These are phyloP conservation scores for Orgyia antiqua DNA, from an alignment of 2,888 invertebrate genomes.

Conservation along the genomic window DNA sequence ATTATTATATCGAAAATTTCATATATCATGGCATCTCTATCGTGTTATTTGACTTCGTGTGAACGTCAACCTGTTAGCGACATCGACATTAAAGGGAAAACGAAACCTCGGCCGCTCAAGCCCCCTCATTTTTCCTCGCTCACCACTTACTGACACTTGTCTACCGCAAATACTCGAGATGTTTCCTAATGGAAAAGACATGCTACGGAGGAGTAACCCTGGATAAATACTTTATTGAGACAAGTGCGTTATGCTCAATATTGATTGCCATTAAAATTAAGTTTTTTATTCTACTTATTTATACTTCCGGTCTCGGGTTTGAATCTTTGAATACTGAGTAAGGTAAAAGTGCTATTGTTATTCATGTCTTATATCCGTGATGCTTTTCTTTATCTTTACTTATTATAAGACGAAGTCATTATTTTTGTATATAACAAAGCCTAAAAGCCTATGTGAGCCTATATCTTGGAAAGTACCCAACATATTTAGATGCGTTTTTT, in stretches of 20 bases:
- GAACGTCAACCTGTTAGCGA: slow-evolving; percentile 23
- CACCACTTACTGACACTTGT: slow-evolving; percentile 64
- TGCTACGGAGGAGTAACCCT: slow-evolving; percentile 60
- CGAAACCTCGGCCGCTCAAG: slow-evolving; percentile 10
- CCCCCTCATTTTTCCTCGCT: slow-evolving; percentile 51
- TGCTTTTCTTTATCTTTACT: no score
- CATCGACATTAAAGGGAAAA: slow-evolving; percentile 21
- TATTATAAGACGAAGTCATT: no score
- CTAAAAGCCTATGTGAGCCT: no score
- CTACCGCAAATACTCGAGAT: slow-evolving; percentile 70
- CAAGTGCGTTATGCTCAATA: slow-evolving; percentile 58
- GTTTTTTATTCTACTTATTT: slow-evolving; percentile 4
- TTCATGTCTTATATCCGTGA: no score
- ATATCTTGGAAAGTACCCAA: no score
- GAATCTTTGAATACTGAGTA: no score
- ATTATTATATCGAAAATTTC: no score
- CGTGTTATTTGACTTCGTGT: slow-evolving; percentile 23
- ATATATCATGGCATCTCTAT: not conserved
- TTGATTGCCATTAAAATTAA: slow-evolving; percentile 40
- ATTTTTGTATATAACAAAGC: no score
- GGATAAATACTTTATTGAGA: slow-evolving; percentile 75
- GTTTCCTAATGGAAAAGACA: slow-evolving; percentile 77
- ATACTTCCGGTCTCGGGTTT: no score
- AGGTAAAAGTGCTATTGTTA: no score
- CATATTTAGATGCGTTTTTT: no score